Conservation (phyloP, 2,797 vertebrate species). For the Danio albolineatus region DNA sequence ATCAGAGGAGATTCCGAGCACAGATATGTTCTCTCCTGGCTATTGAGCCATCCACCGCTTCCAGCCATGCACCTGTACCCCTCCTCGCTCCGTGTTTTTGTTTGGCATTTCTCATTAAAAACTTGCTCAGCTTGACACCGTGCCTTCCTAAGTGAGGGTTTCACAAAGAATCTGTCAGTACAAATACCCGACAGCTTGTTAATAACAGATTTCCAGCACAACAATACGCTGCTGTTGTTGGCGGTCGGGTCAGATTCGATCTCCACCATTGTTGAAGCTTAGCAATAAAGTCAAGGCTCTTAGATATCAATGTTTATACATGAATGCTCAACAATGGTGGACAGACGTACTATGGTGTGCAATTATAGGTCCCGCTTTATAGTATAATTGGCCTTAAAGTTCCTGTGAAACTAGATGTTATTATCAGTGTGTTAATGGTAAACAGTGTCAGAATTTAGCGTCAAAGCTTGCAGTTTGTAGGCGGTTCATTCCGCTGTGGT, state of each 20-base stretch:
- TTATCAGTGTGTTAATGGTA: too few relatives aligned
- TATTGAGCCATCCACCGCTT: constrained; percentile 71
- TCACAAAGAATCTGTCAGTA: constrained; percentile 69
- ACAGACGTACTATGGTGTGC: too few relatives aligned
- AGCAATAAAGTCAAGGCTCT: constrained; percentile 31
- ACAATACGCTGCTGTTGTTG: constrained; percentile 52
- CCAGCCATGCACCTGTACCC: constrained; percentile 82
- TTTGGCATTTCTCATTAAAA: constrained; percentile 79
- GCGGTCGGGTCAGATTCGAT: constrained; percentile 17
- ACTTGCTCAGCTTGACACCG: constrained; percentile 72
- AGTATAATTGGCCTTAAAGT: too few relatives aligned
- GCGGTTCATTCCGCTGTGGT: too few relatives aligned
- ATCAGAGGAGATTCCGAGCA: constrained; percentile 70
- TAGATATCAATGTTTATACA: constrained; percentile 25
- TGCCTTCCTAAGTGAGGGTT: constrained; percentile 71
- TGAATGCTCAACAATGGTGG: too few relatives aligned
- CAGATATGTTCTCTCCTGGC: constrained; percentile 68
- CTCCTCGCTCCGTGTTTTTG: constrained; percentile 61
- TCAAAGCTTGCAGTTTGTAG: too few relatives aligned
- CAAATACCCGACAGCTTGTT: constrained; percentile 74
- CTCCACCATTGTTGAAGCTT: constrained; percentile 14
- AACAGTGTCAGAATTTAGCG: too few relatives aligned
- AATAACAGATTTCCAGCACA: constrained; percentile 70
- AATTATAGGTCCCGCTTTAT: too few relatives aligned
- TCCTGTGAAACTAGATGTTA: too few relatives aligned